Evolutionary conservation across 2,888 invertebrate genomes (phyloP).

Genomic region (Apantesis nais): DNA sequence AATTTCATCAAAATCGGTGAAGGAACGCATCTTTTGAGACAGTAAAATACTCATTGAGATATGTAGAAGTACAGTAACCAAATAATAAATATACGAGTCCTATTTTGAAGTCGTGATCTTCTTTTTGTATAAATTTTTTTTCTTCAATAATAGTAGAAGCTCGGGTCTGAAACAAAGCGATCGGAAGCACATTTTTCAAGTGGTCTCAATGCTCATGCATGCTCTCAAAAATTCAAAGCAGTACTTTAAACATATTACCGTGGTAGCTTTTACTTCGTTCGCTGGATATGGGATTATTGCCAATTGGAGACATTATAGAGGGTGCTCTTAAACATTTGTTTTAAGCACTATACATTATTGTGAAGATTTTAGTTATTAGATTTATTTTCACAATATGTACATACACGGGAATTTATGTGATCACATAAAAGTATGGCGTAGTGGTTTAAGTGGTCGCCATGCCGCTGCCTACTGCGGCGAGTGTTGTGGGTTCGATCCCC

Average conservation of each 20-base stretch:
- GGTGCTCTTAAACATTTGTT: neutral
- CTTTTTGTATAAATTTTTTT: neutral
- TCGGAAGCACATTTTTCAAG: neutral
- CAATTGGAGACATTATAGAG: neutral
- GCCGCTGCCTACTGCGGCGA: too few species aligned
- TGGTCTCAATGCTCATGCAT: neutral
- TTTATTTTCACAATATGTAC: too few species aligned
- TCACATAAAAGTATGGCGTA: too few species aligned
- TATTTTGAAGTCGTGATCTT: neutral
- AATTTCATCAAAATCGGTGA: neutral
- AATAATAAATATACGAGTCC: too few species aligned
- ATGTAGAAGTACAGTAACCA: too few species aligned
- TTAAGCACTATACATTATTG: too few species aligned
- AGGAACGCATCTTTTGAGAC: neutral
- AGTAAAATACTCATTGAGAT: neutral
- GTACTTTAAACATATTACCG: neutral
- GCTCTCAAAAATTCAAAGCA: slow-evolving; percentile 3
- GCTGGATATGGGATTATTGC: neutral
- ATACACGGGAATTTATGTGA: too few species aligned
- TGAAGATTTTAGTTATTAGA: too few species aligned
- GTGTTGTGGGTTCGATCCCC: too few species aligned
- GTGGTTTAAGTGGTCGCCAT: too few species aligned
- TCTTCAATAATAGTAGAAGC: neutral
- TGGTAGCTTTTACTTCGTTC: neutral
- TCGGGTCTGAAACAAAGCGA: neutral